Base-by-base conservation (phyloP, 2,888 invertebrate species). In the Eustalomyia histrio region DNA sequence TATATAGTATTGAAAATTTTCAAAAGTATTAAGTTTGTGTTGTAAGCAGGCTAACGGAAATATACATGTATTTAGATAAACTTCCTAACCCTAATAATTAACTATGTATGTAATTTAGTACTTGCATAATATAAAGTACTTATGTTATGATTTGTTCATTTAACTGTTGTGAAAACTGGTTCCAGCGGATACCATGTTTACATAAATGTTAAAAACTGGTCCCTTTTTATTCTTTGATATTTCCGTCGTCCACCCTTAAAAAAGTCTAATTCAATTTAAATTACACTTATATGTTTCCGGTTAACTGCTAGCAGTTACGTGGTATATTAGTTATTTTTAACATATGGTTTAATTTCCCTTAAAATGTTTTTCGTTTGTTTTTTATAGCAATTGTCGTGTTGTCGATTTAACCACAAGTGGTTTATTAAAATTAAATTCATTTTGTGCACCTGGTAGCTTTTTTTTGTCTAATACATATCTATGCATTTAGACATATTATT, bases 401-500 rank as follows among this genome's bases (percentile, higher is more conserved):
- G 57, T 52, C 73, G 68, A 68, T 79, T 80, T 74, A 86, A 89
- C 89, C 88, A 86, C 88, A 88, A 89, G 88, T 86, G 86, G 88
- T 88, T 88, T 86, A 85, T 85, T 79, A 84, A 86, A 87, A 85
- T 84, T 85, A 86, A 88, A 86, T 87, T 88, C 86, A 89, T 88
- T 89, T 87, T 84, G 83, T 88, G 85, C 88, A 88, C 88, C 88
- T 88, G 88, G 88, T 89, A 88, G 88, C 86, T 87, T 89, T 88
- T 84, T 74, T 83, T 71, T 73, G 57, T 65, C 74, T 65, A 17
- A 35, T 53, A n/a, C n/a, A n/a, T n/a, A 35, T 29, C 7, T 47
- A 16, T 39, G 39, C 12, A 39, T 39, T 39, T 39, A 68, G 68
- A 64, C 73, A 73, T 68, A 68, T 76, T 68, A n/a, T 61, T 72